Evolutionary conservation across 1,140 invertebrate genomes (phyloP).

Genomic region (Cardiocondyla obscurior): DNA sequence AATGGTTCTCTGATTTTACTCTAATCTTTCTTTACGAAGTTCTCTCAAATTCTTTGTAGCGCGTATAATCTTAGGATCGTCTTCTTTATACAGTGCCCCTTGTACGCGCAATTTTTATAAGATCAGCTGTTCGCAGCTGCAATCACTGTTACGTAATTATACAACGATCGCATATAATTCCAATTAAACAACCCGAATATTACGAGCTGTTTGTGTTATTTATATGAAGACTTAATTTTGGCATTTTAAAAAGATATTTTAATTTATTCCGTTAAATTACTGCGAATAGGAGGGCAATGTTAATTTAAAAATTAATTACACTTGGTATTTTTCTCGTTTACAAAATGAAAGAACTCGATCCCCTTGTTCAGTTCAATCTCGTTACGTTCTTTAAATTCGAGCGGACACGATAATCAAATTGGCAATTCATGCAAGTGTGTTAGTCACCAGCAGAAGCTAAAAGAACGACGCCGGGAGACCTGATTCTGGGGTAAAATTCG

Average conservation of each 20-base stretch:
- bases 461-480: conserved; percentile 23
- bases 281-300: background rate
- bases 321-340: background rate
- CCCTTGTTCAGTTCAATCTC: background rate
- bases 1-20: conserved; percentile 68
- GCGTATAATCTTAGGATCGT: conserved; percentile 4
- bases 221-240: background rate
- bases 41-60: conserved; percentile 26
- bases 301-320: background rate
- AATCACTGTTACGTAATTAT: background rate
- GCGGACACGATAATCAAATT: conserved; percentile 18
- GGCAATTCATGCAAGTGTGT: conserved; percentile 23
- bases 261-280: background rate
- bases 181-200: background rate
- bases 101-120: background rate
- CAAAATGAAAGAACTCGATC: background rate
- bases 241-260: background rate
- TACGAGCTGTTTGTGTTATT: background rate
- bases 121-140: background rate
- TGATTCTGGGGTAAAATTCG: conserved; percentile 60
- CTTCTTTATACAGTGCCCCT: background rate
- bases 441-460: conserved; percentile 37
- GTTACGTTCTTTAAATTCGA: background rate
- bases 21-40: conserved; percentile 74
- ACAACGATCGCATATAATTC: background rate